These are phyloP conservation scores for Mamestra brassicae DNA, from an alignment of 2,888 invertebrate genomes.

Conservation along the genomic window DNA sequence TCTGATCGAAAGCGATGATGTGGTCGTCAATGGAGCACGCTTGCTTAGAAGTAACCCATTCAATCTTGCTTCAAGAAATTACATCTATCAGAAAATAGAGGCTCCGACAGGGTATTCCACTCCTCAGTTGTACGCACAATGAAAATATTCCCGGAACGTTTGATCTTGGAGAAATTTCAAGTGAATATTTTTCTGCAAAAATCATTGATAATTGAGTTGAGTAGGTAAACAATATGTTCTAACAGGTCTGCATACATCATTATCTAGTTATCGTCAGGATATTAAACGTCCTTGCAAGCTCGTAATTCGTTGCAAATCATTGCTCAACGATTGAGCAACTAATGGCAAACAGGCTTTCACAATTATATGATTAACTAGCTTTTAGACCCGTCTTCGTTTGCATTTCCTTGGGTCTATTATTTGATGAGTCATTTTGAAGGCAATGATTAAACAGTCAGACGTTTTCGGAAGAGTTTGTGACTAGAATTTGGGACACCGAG, in stretches of 20 bases:
- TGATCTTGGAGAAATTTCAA: not conserved
- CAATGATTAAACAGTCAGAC: not conserved
- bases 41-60: too few species aligned
- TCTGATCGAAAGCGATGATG: too few species aligned
- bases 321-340: conserved; percentile 26
- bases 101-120: too few species aligned
- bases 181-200: not conserved
- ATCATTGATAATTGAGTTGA: not conserved
- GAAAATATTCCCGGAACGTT: too few species aligned
- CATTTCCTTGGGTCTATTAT: conserved; percentile 36
- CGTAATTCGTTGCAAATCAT: conserved; percentile 22
- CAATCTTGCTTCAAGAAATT: too few species aligned
- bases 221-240: conserved; percentile 9
- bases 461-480: conserved; percentile 1
- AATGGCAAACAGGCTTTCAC: conserved; percentile 35
- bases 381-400: conserved; percentile 31
- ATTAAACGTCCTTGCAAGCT: conserved; percentile 24
- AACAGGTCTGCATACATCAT: not conserved
- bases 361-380: conserved; percentile 38
- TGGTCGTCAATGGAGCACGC: too few species aligned
- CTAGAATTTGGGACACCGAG: not conserved
- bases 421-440: conserved; percentile 32
- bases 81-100: too few species aligned
- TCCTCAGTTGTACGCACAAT: too few species aligned
- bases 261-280: not conserved